Evolutionary conservation across 2,888 invertebrate species (phyloP).

Genomic region (Leucoptera coffeella): DNA sequence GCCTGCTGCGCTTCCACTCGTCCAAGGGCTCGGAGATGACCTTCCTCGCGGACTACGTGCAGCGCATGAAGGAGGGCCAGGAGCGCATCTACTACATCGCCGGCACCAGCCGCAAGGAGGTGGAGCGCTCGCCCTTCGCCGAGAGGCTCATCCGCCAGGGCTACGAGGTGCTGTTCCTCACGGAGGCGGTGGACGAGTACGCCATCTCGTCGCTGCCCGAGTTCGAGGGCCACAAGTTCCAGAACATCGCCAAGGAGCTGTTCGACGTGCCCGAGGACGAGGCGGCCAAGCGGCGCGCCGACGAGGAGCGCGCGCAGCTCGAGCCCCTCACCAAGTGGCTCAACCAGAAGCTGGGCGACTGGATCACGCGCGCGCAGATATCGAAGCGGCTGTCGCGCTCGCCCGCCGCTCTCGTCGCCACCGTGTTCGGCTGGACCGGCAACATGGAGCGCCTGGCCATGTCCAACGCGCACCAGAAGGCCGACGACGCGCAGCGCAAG

Average conservation of each 20-base stretch:
- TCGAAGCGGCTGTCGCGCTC: constrained; percentile 87
- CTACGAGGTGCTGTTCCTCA: constrained; percentile 89
- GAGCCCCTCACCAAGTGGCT: constrained; percentile 92
- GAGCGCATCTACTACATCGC: constrained; percentile 95
- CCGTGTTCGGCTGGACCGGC: constrained; percentile 97
- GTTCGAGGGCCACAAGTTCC: constrained; percentile 98
- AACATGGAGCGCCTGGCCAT: constrained; percentile 97
- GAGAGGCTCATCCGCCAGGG: constrained; percentile 90
- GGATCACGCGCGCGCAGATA: constrained; percentile 69
- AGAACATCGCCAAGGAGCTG: constrained; percentile 98
- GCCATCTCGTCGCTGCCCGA: constrained; percentile 93
- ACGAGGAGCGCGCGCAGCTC: constrained; percentile 70
- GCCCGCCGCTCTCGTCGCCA: constrained; percentile 94
- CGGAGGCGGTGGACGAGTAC: constrained; percentile 98
- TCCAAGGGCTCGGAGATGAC: constrained; percentile 66
- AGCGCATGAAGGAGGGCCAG: constrained; percentile 92
- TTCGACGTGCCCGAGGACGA: constrained; percentile 73
- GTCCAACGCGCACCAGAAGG: constrained; percentile 91
- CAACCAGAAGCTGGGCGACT: constrained; percentile 73
- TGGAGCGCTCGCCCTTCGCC: constrained; percentile 89
- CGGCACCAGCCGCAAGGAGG: constrained; percentile 79
- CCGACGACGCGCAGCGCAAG: constrained; percentile 72
- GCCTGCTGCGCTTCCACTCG: constrained; percentile 85
- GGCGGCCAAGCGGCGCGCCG: too few relatives aligned
- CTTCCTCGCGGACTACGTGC: constrained; percentile 81